Evolutionary conservation across 2,888 invertebrate species (phyloP).

Genomic region (Ophioninae sp.): DNA sequence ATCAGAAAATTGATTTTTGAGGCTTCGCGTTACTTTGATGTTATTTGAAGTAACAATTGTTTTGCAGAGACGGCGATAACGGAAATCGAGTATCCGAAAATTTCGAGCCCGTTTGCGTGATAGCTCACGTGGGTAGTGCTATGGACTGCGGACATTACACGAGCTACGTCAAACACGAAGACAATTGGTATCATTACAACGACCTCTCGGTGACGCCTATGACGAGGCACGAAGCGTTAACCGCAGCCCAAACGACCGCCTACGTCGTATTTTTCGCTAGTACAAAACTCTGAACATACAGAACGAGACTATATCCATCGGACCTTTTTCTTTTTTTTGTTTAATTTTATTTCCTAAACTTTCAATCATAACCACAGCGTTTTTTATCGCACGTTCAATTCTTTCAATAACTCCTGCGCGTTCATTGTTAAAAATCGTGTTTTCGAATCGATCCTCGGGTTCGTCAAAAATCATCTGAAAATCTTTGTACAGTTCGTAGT

Average conservation of each 20-base stretch:
- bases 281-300: slow-evolving; percentile 48
- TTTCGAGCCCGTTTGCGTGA: slow-evolving; percentile 73
- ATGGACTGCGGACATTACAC: slow-evolving; percentile 77
- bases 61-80: slow-evolving; percentile 49
- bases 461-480: slow-evolving; percentile 1
- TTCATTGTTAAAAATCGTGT: not conserved
- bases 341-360: slow-evolving; percentile 2
- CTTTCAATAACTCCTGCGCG: not conserved
- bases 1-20: too few relatives aligned
- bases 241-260: slow-evolving; percentile 72
- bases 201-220: slow-evolving; percentile 72
- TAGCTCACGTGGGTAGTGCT: slow-evolving; percentile 74
- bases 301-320: not conserved
- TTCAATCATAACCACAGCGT: not conserved
- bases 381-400: not conserved
- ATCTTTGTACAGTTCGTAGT: slow-evolving; percentile 24
- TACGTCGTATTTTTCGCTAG: slow-evolving; percentile 74
- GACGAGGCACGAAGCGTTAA: slow-evolving; percentile 70
- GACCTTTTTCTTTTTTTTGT: slow-evolving; percentile 11
- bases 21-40: too few relatives aligned
- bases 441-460: not conserved
- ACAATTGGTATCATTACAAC: slow-evolving; percentile 75
- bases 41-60: not conserved
- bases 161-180: slow-evolving; percentile 73
- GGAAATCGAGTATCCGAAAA: slow-evolving; percentile 40